Base-by-base conservation (phyloP, 2,797 vertebrate species). In the Danio jaintianensis region DNA sequence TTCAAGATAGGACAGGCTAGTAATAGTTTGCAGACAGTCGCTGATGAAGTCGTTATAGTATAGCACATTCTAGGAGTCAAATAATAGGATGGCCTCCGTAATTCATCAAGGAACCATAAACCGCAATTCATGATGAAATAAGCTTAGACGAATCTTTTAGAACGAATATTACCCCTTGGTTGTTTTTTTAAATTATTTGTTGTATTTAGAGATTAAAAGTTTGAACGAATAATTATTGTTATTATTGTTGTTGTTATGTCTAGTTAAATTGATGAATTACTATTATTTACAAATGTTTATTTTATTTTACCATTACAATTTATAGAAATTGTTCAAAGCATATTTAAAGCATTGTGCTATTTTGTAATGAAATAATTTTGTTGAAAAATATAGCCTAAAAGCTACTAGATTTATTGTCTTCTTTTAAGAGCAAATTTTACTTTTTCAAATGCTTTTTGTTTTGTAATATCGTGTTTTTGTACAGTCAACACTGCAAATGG, bases 21-120 rank as follows among this genome's bases (percentile, higher is more conserved):
- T 95, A 95, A 96, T 97, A 94, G 96, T 94, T 94, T 89, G 89
- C 91, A 91, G 73, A 61, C 94, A 92, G 93, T 92, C 92, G 95
- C 91, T 94, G 96, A 98, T 98, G 96, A 97, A 97, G 96, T 97
- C 94, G 94, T 97, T 95, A 92, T 93, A 94, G 96, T 92, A 97
- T 95, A 89, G 93, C 93, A 93, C 95, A 94, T 96, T 96, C 92
- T 50, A 92, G 91, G 92, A 81, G 88, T 90, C 58, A 82, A 82
- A 84, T 82, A 75, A 45, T 78, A 62, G 70, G 48, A 38, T 55
- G 48, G 55, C 20, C 78, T 62, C 15, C 91, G 90, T 93, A 92
- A 92, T 90, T 91, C 93, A 92, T 91, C 92, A 94, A 91, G 91
- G 3, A 36, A 76, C 48, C 38, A 59, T 59, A 73, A 73, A 59